phyloP scores from a whole-genome alignment of 1,140 invertebrate genomes.

The Atta texana region DNA sequence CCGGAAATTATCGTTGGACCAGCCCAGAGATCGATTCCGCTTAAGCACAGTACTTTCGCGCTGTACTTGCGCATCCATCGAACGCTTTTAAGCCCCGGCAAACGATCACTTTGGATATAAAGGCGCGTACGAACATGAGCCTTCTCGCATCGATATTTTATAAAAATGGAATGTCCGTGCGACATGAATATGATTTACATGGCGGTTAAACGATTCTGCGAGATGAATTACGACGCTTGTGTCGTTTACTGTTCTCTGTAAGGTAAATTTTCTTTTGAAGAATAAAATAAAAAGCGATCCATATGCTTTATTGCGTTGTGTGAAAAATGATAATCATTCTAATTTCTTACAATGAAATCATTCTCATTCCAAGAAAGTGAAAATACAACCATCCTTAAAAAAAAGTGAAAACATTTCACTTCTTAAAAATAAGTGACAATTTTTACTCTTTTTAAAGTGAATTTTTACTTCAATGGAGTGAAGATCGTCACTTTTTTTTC shows the following conservation, averaged over 20 bases:
- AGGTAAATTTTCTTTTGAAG: not conserved
- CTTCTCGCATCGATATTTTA: conserved; percentile 55
- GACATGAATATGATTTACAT: conserved; percentile 49
- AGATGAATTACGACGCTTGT: conserved; percentile 43
- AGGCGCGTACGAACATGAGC: conserved; percentile 24
- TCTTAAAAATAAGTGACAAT: too few species aligned
- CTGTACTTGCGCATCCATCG: conserved; percentile 34
- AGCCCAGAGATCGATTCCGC: conserved; percentile 53
- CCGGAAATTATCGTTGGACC: conserved; percentile 60
- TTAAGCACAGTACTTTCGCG: conserved; percentile 57
- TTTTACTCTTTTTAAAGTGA: too few species aligned
- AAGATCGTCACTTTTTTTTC: too few species aligned
- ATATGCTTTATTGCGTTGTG: conserved; percentile 13
- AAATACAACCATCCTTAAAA: too few species aligned
- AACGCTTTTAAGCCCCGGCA: conserved; percentile 47
- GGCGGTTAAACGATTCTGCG: conserved; percentile 39
- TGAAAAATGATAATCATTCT: not conserved
- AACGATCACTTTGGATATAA: conserved; percentile 54
- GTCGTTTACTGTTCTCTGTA: not conserved
- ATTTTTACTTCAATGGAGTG: too few species aligned
- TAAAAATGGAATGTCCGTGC: conserved; percentile 32
- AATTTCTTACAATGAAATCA: too few species aligned
- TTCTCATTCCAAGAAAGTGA: too few species aligned
- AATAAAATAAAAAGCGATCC: conserved; percentile 5
- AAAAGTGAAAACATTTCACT: too few species aligned